phyloP scores from a whole-genome alignment of 2,113 vertebrate species.

The Ancistrus triradiatus region DNA sequence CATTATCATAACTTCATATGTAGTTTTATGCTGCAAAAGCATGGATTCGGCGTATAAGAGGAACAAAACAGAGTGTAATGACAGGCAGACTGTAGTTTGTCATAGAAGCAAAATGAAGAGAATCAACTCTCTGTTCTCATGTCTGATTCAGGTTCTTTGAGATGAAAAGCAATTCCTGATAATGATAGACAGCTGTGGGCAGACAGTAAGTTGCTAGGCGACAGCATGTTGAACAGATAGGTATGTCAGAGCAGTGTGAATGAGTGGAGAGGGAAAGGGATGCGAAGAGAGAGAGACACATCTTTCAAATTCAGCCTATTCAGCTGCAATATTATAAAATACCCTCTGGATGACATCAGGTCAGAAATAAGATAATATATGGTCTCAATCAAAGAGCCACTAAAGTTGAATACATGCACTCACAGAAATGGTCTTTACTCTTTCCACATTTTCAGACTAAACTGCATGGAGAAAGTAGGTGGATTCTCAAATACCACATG shows the following conservation, averaged over 20 bases:
- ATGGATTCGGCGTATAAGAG: not conserved
- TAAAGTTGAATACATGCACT: no score
- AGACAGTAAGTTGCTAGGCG: slow-evolving; percentile 53
- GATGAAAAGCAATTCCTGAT: slow-evolving; percentile 39
- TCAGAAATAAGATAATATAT: not conserved
- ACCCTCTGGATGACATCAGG: not conserved
- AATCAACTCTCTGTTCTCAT: slow-evolving; percentile 16
- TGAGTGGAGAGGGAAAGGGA: slow-evolving; percentile 11
- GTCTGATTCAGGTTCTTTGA: slow-evolving; percentile 28
- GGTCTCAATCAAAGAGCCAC: not conserved
- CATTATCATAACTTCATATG: not conserved
- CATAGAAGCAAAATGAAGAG: slow-evolving; percentile 24
- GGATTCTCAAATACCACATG: no score
- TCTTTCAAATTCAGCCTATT: slow-evolving; percentile 11
- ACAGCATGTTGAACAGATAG: slow-evolving; percentile 51
- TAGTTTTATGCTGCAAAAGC: not conserved
- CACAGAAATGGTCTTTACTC: no score
- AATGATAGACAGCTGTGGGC: slow-evolving; percentile 41
- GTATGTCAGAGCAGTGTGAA: slow-evolving; percentile 41
- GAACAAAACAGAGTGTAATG: slow-evolving; percentile 11
- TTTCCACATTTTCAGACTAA: no score
- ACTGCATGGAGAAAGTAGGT: no score
- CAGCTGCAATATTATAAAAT: slow-evolving; percentile 2
- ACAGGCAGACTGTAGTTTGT: not conserved
- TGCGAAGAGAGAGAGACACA: no score